Evolutionary conservation across 2,888 invertebrate genomes (phyloP).

Genomic region (Yponomeuta plumbellus): DNA sequence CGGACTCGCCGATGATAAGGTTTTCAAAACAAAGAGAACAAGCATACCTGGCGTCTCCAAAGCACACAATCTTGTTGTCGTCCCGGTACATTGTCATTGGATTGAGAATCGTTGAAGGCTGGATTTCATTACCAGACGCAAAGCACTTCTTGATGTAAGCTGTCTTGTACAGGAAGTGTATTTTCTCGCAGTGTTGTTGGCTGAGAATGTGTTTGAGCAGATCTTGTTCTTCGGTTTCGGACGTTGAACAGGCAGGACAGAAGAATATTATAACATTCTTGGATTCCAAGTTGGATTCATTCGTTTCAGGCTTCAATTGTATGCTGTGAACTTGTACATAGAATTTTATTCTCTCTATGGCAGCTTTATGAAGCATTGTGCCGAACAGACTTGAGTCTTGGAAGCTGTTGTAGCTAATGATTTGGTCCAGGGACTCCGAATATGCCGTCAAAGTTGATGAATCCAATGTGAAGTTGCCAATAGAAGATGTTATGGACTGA

Average conservation of each 20-base stretch:
- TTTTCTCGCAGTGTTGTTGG: constrained; percentile 57
- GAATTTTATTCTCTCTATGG: constrained; percentile 63
- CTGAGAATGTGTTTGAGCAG: constrained; percentile 55
- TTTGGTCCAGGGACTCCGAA: constrained; percentile 60
- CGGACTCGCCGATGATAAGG: constrained; percentile 57
- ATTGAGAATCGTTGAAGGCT: constrained; percentile 62
- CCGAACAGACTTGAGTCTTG: constrained; percentile 51
- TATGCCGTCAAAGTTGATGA: constrained; percentile 58
- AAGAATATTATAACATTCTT: constrained; percentile 47
- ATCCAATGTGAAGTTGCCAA: constrained; percentile 63
- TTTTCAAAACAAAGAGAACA: constrained; percentile 65
- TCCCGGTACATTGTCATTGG: constrained; percentile 68
- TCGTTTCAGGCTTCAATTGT: constrained; percentile 45
- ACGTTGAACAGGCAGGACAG: constrained; percentile 51
- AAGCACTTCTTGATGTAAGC: constrained; percentile 67
- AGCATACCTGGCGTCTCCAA: constrained; percentile 63
- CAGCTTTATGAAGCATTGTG: constrained; percentile 52
- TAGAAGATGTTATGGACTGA: constrained; percentile 58
- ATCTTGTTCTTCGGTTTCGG: constrained; percentile 50
- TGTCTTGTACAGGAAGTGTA: constrained; percentile 66
- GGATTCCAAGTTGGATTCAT: constrained; percentile 35
- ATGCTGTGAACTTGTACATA: constrained; percentile 66
- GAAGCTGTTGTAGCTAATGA: constrained; percentile 63
- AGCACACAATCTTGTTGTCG: constrained; percentile 67
- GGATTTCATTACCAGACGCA: constrained; percentile 53